Base-by-base conservation (phyloP, 1,140 invertebrate species). In the Spodoptera frugiperda region DNA sequence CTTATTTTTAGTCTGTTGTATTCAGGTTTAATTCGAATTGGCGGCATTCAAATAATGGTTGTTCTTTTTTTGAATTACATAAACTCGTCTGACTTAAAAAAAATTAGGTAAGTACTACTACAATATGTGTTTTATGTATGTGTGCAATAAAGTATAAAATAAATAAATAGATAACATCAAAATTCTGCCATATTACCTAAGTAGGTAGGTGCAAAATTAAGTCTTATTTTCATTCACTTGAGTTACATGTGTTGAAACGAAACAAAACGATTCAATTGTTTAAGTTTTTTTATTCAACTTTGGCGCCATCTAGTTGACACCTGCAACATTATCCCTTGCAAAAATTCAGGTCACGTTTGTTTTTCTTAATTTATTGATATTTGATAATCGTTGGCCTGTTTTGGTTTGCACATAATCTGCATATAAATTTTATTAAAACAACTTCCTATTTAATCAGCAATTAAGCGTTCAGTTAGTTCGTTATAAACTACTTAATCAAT, bases 371-470 rank as follows among this genome's bases (percentile, higher is more conserved):
- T 59, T 61, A 73, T 59, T 49, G 53, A 72, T 73, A 9, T 48
- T 73, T 49, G 71, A 73, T 61, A 30, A 73, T 73, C 21, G 55
- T 30, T 49, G 21, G 54, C 46, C 54, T 48, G 39, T 73, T 73
- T 73, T 59, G 49, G 51, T 44, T 25, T 55, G 49, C 25, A 53
- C 19, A 54, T 53, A 54, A 54, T 71, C 30, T 68, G 51, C 65
- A 68, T 68, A 65, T 68, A 53, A 53, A 68, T 51, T 39, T 65
- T 59, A 59, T 59, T 51, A 11, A 30, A 68, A 51, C 11, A 30
- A 68, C 46, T 68, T 68, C 65, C 65, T 68, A 33, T 53, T 51
- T 68, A 46, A 30, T 68, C 39, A 68, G 65, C 25, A 68, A 68
- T 51, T 53, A 63, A 46, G 39, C n/a, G 8, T 63, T 63, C 11